Percentiles rank a stretch among this genome's conserved stretches.
phyloP scores from a whole-genome alignment of 1,140 invertebrate species.

The Pseudachorutes palmiensis region DNA sequence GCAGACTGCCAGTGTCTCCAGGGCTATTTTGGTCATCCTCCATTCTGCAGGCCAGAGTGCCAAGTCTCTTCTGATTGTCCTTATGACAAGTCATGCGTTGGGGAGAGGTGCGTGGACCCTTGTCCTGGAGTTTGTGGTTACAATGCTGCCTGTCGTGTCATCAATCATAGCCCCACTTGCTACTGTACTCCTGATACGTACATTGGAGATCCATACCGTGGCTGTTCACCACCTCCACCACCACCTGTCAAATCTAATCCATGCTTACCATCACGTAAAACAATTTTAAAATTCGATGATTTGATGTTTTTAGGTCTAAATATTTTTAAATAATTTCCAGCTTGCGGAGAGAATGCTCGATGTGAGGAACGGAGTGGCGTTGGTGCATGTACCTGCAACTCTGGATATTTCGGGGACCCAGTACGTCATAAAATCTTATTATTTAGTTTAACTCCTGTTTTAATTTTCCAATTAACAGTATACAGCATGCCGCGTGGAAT shows the following conservation, averaged over 20 bases:
- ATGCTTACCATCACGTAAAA: neutral
- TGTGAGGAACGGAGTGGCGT: conserved; percentile 67
- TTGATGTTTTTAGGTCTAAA: neutral
- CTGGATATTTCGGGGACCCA: conserved; percentile 53
- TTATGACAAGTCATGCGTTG: conserved; percentile 57
- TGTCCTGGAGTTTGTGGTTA: conserved; percentile 45
- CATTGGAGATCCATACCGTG: conserved; percentile 30
- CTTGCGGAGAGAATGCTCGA: conserved; percentile 70
- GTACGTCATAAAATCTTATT: neutral
- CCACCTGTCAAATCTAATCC: conserved; percentile 1
- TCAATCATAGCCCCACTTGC: conserved; percentile 66
- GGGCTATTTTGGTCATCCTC: conserved; percentile 55
- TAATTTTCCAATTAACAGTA: neutral
- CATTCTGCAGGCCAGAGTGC: conserved; percentile 58
- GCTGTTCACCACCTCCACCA: conserved; percentile 11
- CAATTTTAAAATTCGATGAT: neutral
- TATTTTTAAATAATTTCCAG: conserved; percentile 37
- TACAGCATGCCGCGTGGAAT: neutral
- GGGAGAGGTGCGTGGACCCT: conserved; percentile 57
- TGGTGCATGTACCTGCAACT: conserved; percentile 46
- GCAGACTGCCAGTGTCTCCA: conserved; percentile 51
- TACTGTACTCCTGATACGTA: conserved; percentile 33
- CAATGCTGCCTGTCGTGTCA: conserved; percentile 68
- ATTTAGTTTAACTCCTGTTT: neutral
- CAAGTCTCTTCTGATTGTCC: conserved; percentile 60